Evolutionary conservation across 2,113 vertebrate genomes (phyloP), one percentile per base, ranked within the genome.

Genomic region (Clarias magur): DNA sequence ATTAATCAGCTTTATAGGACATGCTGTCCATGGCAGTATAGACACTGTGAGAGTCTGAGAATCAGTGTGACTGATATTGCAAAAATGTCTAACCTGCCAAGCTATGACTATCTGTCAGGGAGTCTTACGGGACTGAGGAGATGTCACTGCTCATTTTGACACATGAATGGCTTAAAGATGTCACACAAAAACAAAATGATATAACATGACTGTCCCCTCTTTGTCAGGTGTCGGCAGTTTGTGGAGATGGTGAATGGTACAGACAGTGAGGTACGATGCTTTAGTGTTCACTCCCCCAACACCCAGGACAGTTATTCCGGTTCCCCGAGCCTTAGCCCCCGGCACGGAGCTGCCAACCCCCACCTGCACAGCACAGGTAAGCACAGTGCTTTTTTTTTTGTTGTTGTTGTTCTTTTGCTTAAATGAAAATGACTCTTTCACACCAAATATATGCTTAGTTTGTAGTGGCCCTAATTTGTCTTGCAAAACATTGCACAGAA

Each of bases 181-280:
- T 73, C 42, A 25, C 73, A n/a, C 12, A 19, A 42, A 42, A 27
- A 65, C 19, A n/a, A 54, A 70, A 56, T 54, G n/a, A 19, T 68
- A 12, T 25, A 15, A 59, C 76, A 56, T 34, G 21, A 25, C 5
- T 3, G 19, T 16, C 30, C 59, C 10, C 19, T 81, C n/a, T 48
- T 57, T 48, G 68, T 62, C 82, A 91, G 34, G 81, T 99, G 98
- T 94, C 97, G 98, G 91, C 98, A 99, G 92, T 99, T 99, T 85
- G 97, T 99, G 94, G 98, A 99, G 94, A 99, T 99, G 98, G 98
- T 99, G 93, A 99, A 99, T 0, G 98, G 98, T 86, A 99, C 98
- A 0, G 98, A 99, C 96, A 98, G 98, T 2, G 98, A 99, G 89
- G 98, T 99, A 27, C 96, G 97, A 84, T 98, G 97, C 91, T 95